These are phyloP conservation scores for Coptodon bakossiorum DNA, from an alignment of 2,113 vertebrate species.

Conservation along the genomic window DNA sequence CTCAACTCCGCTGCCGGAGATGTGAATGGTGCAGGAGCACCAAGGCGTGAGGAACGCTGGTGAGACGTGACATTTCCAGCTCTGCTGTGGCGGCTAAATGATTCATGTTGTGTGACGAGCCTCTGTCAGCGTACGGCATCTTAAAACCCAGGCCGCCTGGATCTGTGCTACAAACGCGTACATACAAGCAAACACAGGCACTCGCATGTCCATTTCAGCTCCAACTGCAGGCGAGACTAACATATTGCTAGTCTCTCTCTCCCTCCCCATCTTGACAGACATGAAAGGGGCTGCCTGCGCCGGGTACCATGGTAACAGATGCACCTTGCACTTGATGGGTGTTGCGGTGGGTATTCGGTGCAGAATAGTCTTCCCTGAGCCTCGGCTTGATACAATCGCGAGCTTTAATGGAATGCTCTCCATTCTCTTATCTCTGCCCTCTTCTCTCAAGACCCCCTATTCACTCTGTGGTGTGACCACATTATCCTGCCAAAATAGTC, in stretches of 20 bases:
- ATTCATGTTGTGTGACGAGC: constrained; percentile 71
- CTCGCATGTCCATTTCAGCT: constrained; percentile 15
- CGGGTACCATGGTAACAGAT: constrained; percentile 75
- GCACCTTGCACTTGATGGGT: constrained; percentile 61
- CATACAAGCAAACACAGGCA: not conserved
- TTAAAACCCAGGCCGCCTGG: constrained; percentile 1
- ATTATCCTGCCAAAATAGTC: constrained; percentile 58
- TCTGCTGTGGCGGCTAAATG: constrained; percentile 70
- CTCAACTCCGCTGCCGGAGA: constrained; percentile 7
- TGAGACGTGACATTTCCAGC: constrained; percentile 73
- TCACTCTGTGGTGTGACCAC: constrained; percentile 40
- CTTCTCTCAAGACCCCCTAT: constrained; percentile 43
- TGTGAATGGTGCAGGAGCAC: constrained; percentile 23
- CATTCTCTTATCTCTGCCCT: constrained; percentile 53
- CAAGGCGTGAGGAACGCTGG: constrained; percentile 47
- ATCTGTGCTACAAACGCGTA: constrained; percentile 19
- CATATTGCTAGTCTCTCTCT: constrained; percentile 36
- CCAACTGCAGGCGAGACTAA: constrained; percentile 42
- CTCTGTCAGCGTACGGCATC: constrained; percentile 56
- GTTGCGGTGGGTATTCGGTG: constrained; percentile 34
- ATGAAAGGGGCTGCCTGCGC: constrained; percentile 66
- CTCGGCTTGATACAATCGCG: constrained; percentile 44
- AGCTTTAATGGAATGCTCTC: constrained; percentile 63
- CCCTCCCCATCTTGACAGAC: constrained; percentile 59
- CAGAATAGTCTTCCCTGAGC: constrained; percentile 49